A percentile compares a stretch with the other conserved stretches of the same genome.
phyloP scores from a whole-genome alignment of 2,888 invertebrate genomes.

The Busseola fusca region DNA sequence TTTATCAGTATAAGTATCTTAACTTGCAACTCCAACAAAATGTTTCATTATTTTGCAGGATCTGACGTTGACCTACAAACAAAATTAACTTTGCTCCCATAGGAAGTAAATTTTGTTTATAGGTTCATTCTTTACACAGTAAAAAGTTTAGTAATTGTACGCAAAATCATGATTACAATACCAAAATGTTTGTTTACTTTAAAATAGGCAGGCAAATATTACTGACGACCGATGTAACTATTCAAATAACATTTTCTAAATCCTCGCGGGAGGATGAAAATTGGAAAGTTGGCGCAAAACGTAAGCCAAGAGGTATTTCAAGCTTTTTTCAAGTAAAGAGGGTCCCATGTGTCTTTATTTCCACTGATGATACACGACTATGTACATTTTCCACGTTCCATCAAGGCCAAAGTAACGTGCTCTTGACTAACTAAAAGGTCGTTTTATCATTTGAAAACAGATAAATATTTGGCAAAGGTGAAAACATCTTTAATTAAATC shows the following conservation, averaged over 20 bases:
- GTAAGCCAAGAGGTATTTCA: conserved; percentile 31
- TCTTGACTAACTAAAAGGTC: conserved; percentile 1
- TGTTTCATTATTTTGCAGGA: conserved; percentile 33
- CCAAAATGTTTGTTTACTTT: conserved; percentile 19
- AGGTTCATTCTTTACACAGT: conserved; percentile 12
- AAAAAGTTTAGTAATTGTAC: conserved; percentile 19
- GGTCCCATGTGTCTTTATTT: conserved; percentile 24
- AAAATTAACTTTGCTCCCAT: conserved; percentile 47
- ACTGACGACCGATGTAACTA: conserved; percentile 2
- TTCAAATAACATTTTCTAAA: conserved; percentile 26
- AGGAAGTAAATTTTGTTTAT: conserved; percentile 24
- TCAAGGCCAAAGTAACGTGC: conserved; percentile 11
- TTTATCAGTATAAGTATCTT: conserved; percentile 6
- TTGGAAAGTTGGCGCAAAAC: conserved; percentile 28
- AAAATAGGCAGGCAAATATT: conserved; percentile 15
- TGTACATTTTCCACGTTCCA: conserved; percentile 19
- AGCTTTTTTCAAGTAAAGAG: conserved; percentile 21
- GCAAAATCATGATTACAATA: conserved; percentile 16
- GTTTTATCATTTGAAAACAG: background rate
- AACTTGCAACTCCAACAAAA: conserved; percentile 16
- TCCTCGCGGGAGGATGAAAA: conserved; percentile 24
- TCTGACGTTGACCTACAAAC: conserved; percentile 21
- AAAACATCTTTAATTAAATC: conserved; percentile 13
- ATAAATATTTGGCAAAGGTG: conserved; percentile 5
- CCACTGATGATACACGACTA: conserved; percentile 20